phyloP scores from a whole-genome alignment of 2,113 vertebrate genomes.

The Phylloscopus trochiloides region DNA sequence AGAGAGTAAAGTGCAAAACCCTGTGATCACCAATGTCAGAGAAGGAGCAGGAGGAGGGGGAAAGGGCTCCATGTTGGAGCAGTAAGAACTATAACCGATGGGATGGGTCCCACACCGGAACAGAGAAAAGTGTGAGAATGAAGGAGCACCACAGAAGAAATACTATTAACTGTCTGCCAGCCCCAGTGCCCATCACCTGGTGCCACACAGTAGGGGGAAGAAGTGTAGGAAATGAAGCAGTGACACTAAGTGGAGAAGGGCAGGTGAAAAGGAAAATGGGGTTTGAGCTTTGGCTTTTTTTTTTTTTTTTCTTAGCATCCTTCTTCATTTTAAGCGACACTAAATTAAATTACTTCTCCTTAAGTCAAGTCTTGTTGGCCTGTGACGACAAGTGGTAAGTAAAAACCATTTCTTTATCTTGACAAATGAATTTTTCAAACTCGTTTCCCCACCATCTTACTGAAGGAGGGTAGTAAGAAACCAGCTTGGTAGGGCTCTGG shows the following conservation, averaged over 20 bases:
- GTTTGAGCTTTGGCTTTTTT: not conserved
- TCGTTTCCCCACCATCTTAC: not conserved
- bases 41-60: fast-evolving
- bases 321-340: not conserved
- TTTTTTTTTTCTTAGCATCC: not conserved
- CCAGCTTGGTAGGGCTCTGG: not conserved
- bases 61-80: not conserved
- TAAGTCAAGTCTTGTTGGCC: not conserved
- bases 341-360: not conserved
- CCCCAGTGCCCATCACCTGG: fast-evolving
- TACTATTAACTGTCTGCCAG: not conserved
- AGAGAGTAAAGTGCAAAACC: not conserved
- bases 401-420: not conserved
- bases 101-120: not conserved
- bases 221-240: not conserved
- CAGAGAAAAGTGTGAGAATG: not conserved
- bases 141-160: not conserved
- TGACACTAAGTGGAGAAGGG: not conserved
- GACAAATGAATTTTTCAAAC: not conserved
- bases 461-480: not conserved
- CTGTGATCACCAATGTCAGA: not conserved
- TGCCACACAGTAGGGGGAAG: fast-evolving
- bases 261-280: not conserved
- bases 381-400: not conserved
- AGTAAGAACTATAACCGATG: not conserved